Conservation (phyloP, 1,140 invertebrate species). For the Mamestra configurata region DNA sequence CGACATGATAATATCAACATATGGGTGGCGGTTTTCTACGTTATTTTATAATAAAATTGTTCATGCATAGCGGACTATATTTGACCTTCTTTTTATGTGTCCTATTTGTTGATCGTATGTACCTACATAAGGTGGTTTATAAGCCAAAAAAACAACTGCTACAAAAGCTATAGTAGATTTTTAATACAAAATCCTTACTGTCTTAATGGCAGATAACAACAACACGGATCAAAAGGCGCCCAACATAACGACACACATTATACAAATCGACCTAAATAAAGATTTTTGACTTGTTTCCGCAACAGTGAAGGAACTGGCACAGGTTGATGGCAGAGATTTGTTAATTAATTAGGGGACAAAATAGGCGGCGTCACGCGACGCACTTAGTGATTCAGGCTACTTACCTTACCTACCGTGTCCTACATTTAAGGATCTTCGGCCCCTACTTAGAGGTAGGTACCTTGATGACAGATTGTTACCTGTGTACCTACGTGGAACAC, state of each 20-base stretch:
- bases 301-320: constrained; percentile 64
- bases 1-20: constrained; percentile 4
- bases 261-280: constrained; percentile 50
- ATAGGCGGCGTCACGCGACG: constrained; percentile 76
- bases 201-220: not conserved
- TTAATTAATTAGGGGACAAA: constrained; percentile 79
- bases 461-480: constrained; percentile 1
- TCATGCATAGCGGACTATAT: not conserved
- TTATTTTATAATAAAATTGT: constrained; percentile 28
- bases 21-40: not conserved
- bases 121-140: too few species aligned
- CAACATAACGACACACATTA: constrained; percentile 40
- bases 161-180: too few species aligned
- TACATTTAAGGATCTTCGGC: constrained; percentile 64
- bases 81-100: too few species aligned
- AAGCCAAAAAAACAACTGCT: too few species aligned
- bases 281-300: constrained; percentile 36
- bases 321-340: constrained; percentile 76
- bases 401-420: constrained; percentile 63
- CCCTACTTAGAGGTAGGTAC: constrained; percentile 42
- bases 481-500: constrained; percentile 40
- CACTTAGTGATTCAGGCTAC: constrained; percentile 60
- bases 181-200: too few species aligned
- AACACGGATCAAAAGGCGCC: constrained; percentile 8
- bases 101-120: too few species aligned